Evolutionary conservation across 2,797 vertebrate species (phyloP), one percentile per base, ranked within the genome.

Genomic region (Microctenopoma lineatum): DNA sequence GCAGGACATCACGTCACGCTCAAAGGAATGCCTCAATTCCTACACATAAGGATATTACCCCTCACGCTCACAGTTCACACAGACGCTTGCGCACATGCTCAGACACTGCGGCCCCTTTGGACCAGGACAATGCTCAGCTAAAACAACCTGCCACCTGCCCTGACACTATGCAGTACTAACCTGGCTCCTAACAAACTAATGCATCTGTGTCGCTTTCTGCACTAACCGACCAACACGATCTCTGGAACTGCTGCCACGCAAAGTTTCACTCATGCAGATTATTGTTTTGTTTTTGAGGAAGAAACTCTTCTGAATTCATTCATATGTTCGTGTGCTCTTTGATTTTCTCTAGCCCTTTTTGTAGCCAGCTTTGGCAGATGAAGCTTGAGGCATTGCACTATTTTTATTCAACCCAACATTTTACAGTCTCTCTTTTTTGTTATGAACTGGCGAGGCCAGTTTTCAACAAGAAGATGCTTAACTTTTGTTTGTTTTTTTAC

Each of bases 1-100:
- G 90, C 97, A 97, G 93, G 97, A 98, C 94, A 96, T 99, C 96
- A 96, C 97, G 89, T 97, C 97, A 89, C 96, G 95, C 87, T 98
- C 97, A 88, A 99, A 99, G 97, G 97, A 99, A 94, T 96, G 97
- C 93, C 96, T 99, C 94, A 97, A 97, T 97, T 98, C 97, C 93
- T 99, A 98, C 93, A 98, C 97, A 96, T 99, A 96, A 95, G 92
- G 90, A 92, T 77, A 76, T 64, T 38, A 66, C 66, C 60, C 48
- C 62, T 54, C 48, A 21, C 58, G 38, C 62, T 47, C 52, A 66
- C 59, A 66, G 12, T 25, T 7, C 57, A 60, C 66, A 70, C 67
- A 62, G 29, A 66, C 48, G 29, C 62, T 57, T 54, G 72, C 26
- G 63, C 29, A 62, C 56, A 71, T 45, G 75, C 42, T 63, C 58